Conservation (phyloP, 30 jellyfish, hydroid and myxozoan genomes). For the Turritopsis dohrnii region DNA sequence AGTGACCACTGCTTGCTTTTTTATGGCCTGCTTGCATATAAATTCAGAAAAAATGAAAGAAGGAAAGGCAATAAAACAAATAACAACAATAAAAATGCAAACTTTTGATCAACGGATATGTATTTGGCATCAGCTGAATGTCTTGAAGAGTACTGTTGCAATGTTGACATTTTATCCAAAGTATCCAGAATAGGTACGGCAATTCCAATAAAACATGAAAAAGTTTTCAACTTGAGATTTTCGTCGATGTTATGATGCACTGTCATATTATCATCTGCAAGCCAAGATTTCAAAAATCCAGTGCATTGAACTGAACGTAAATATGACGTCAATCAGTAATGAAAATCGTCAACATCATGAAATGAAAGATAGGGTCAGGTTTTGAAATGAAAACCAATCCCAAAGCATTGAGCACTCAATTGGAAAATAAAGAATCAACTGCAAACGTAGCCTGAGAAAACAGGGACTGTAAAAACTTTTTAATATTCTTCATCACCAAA, state of each 20-base stretch:
- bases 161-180: background rate
- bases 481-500: too few species aligned
- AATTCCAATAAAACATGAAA: background rate
- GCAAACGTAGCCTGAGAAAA: too few species aligned
- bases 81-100: background rate
- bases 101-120: background rate
- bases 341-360: too few species aligned
- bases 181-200: background rate
- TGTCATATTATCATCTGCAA: background rate
- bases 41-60: background rate
- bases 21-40: background rate
- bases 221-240: constrained; percentile 3
- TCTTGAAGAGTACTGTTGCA: background rate
- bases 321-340: too few species aligned
- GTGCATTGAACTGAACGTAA: constrained; percentile 1
- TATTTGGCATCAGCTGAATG: background rate
- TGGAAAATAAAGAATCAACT: too few species aligned
- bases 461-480: too few species aligned
- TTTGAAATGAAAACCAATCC: too few species aligned
- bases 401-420: too few species aligned
- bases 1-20: too few species aligned
- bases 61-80: background rate
- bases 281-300: constrained; percentile 1
- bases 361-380: too few species aligned
- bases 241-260: background rate